phyloP scores from a whole-genome alignment of 64 coral and sea anemone genomes.

The Exaiptasia diaphana region DNA sequence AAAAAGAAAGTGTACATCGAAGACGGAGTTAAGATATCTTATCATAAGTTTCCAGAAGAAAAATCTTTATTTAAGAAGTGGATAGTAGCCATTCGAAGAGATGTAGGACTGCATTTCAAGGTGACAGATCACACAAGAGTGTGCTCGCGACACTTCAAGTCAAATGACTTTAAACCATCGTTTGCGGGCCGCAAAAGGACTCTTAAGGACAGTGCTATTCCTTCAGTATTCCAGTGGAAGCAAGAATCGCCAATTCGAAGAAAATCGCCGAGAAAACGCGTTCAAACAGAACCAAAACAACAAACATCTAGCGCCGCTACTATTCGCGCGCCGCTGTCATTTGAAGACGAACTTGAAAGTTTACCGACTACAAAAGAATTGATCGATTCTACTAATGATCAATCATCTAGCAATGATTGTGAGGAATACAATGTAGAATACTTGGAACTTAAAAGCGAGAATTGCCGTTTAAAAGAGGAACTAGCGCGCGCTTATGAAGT shows the following conservation, averaged over 20 bases:
- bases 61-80: conserved; percentile 38
- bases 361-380: neutral
- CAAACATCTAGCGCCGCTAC: neutral
- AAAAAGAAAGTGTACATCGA: conserved; percentile 40
- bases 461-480: neutral
- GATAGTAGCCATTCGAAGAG: conserved; percentile 60
- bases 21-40: conserved; percentile 54
- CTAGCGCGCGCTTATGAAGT: neutral
- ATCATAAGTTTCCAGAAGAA: conserved; percentile 55
- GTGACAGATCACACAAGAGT: neutral
- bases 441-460: conserved; percentile 26
- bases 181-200: conserved; percentile 3
- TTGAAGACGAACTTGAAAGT: neutral
- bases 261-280: conserved; percentile 32
- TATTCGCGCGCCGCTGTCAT: neutral
- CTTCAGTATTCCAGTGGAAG: conserved; percentile 39
- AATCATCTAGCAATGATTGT: neutral
- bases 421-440: too few relatives aligned
- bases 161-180: conserved; percentile 2
- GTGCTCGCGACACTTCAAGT: conserved; percentile 15
- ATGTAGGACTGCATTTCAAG: conserved; percentile 11
- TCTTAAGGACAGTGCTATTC: neutral
- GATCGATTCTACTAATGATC: neutral
- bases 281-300: neutral
- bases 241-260: conserved; percentile 8